Base-by-base conservation (phyloP, 2,888 invertebrate species). In the Meganola albula region DNA sequence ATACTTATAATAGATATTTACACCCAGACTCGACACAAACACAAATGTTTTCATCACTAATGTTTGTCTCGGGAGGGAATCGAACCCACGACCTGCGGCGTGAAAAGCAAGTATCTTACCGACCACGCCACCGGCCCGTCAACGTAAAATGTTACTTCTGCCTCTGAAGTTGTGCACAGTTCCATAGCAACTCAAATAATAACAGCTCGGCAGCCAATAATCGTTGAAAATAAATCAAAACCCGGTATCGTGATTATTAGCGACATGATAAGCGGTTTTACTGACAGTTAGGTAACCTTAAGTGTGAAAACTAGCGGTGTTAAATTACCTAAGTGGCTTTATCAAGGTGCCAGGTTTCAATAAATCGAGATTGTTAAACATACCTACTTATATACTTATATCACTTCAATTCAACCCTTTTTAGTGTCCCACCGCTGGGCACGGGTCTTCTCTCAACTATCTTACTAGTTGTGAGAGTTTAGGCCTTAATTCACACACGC, bases 261-360 rank as follows among this genome's bases (percentile, higher is more conserved):
- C 40, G 20, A 35, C 27, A 37, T 49, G 49, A 52, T 65, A 66
- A 67, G 55, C 58, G 24, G 59, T 56, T 65, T 68, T 63, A 43
- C 49, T 38, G 37, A 49, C 54, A 58, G 63, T 66, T 63, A 62
- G 50, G 38, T 47, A 46, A 53, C 47, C 46, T 53, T 55, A 64
- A 59, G 63, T 66, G 71, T 68, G 63, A 63, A 66, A 68, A 67
- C 48, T 46, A 42, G 57, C 40, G 51, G 54, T 61, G 58, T 59
- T 68, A 66, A 68, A 71, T 71, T 62, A 64, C 60, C 67, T 63
- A 62, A 68, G 71, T 69, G 61, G 68, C 67, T 69, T 62, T 73
- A 74, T 71, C 67, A 59, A 58, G 41, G 43, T 46, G n/a, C n/a
- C n/a, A n/a, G n/a, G n/a, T n/a, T n/a, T n/a, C n/a, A n/a, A n/a